These are phyloP conservation scores for Climacteris rufus DNA, from an alignment of 2,113 vertebrate genomes.

Conservation along the genomic window DNA sequence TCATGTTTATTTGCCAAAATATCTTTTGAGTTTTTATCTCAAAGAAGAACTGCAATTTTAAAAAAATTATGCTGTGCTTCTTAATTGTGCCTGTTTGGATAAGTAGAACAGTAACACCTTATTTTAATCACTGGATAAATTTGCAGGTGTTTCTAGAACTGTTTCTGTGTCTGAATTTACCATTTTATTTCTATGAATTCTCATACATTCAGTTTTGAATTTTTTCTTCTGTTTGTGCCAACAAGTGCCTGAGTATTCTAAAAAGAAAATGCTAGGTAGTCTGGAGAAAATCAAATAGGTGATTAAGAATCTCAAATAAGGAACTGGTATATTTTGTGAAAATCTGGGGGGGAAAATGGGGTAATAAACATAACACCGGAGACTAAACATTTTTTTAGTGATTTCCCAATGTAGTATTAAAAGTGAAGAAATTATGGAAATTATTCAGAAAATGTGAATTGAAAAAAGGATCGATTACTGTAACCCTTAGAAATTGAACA, in stretches of 20 bases:
- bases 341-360: neutral
- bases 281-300: neutral
- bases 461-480: neutral
- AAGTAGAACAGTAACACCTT: neutral
- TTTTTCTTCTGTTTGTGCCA: neutral
- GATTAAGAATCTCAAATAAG: neutral
- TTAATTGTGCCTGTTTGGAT: neutral
- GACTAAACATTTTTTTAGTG: neutral
- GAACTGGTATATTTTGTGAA: neutral
- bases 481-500: neutral
- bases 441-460: neutral
- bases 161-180: neutral
- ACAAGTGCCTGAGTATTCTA: neutral
- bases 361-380: neutral
- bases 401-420: neutral
- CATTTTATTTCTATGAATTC: neutral
- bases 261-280: neutral
- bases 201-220: neutral
- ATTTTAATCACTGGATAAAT: neutral
- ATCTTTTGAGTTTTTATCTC: neutral
- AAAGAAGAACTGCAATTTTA: neutral
- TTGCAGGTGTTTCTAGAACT: neutral
- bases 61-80: neutral
- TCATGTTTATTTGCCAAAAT: conserved; percentile 6
- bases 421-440: neutral